Evolutionary conservation across 2,888 invertebrate genomes (phyloP), one percentile per base, ranked within the genome.

Genomic region (Syrphus vitripennis): DNA sequence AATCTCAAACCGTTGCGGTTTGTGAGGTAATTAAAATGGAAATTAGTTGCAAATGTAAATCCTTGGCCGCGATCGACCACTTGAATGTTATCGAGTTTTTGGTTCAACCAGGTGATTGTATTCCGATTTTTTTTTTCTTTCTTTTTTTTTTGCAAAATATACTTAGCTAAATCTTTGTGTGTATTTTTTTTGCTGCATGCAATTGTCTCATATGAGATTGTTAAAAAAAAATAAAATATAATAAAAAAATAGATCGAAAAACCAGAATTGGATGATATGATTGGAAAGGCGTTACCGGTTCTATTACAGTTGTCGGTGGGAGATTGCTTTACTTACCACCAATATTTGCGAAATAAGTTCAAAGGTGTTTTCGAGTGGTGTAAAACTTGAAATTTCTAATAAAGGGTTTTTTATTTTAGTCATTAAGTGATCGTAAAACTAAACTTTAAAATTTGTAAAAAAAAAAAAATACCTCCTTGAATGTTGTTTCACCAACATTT

Each of bases 211-310:
- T 19, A 55, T 26, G 53, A 4, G 37, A 53, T 42, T 50, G 50
- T 24, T 26, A 16, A 45, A 45, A 21, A 50, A 24, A 42, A 26
- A 2, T 21, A 26, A 9, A 24, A 63, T 9, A 24, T 31, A 26
- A 9, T 29, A 19, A 9, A 37, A 45, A 50, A 50, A 19, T 4
- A 31, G 16, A 50, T 50, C 21, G 4, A 50, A 79, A 34, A 80
- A 79, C 83, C 34, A 80, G 83, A 83, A 79, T 80, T 71, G 65
- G 69, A 79, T 37, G 83, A 57, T 79, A 79, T 77, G 59, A 71
- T 79, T 83, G 55, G 84, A 84, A 84, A 84, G 84, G 84, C 81
- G 84, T 71, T 84, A 84, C 84, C 81, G 76, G 76, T 77, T 84
- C 76, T 81, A 81, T 84, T 84, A 67, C 75, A 76, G 16, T n/a